Conservation (phyloP, 2,797 vertebrate genomes). For the Euthynnus affinis region DNA sequence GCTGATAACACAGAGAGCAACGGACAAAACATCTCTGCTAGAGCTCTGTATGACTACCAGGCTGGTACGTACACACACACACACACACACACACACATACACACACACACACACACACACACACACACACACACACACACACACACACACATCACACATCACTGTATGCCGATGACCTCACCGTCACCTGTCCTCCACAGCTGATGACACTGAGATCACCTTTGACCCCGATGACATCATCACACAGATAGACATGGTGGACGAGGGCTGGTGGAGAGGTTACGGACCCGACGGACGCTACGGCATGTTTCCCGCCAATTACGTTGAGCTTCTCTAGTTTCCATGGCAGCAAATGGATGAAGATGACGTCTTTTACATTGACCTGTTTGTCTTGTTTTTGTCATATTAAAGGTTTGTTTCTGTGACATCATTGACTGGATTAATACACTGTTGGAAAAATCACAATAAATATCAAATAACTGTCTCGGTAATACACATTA, state of each 20-base stretch:
- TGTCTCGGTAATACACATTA: too few species aligned
- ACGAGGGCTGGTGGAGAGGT: slow-evolving; percentile 97
- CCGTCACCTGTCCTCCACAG: slow-evolving; percentile 74
- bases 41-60: slow-evolving; percentile 94
- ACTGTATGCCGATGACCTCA: not conserved
- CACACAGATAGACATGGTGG: slow-evolving; percentile 91
- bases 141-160: not conserved
- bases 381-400: not conserved
- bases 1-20: slow-evolving; percentile 33
- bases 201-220: slow-evolving; percentile 92
- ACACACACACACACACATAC: slow-evolving; percentile 10
- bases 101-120: slow-evolving; percentile 4
- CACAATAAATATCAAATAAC: not conserved
- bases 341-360: not conserved
- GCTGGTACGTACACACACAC: slow-evolving; percentile 84
- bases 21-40: slow-evolving; percentile 81
- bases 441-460: not conserved
- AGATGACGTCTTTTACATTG: not conserved
- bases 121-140: slow-evolving; percentile 10
- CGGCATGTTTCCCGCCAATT: slow-evolving; percentile 96
- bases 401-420: not conserved
- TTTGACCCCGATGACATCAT: slow-evolving; percentile 95
- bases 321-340: slow-evolving; percentile 87
- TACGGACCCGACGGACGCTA: slow-evolving; percentile 87
- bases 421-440: not conserved